Conservation (phyloP, 2,888 invertebrate genomes). For the Pseudanteris insignis region DNA sequence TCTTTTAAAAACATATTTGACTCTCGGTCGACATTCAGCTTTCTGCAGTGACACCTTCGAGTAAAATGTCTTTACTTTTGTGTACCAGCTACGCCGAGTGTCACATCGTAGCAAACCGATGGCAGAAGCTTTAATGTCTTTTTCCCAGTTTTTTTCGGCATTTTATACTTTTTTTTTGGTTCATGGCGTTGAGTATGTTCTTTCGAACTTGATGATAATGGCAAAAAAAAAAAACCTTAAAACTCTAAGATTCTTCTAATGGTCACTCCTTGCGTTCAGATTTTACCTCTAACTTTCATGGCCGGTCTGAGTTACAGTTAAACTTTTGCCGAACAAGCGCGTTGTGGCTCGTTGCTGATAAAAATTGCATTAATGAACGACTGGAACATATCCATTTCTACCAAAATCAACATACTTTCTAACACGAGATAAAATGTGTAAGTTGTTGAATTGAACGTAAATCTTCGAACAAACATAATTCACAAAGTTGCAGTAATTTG, state of each 20-base stretch:
- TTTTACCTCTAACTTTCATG: constrained; percentile 27
- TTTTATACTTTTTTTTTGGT: constrained; percentile 6
- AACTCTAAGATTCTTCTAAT: constrained; percentile 35
- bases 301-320: constrained; percentile 24
- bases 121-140: constrained; percentile 22
- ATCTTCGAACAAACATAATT: too few relatives aligned
- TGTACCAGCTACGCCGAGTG: constrained; percentile 22
- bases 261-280: constrained; percentile 32
- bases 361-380: constrained; percentile 8
- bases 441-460: too few relatives aligned
- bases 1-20: constrained; percentile 37
- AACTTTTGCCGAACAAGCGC: constrained; percentile 13
- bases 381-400: too few relatives aligned
- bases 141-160: too few relatives aligned
- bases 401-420: too few relatives aligned
- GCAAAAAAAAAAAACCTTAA: constrained; percentile 6
- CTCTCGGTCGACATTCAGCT: constrained; percentile 34
- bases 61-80: constrained; percentile 32
- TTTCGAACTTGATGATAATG: constrained; percentile 18
- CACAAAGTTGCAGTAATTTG: too few relatives aligned
- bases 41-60: constrained; percentile 31
- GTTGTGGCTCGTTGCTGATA: constrained; percentile 5
- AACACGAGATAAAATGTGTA: constrained; percentile 4
- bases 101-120: constrained; percentile 25
- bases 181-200: constrained; percentile 26